phyloP scores from a whole-genome alignment of 2,888 invertebrate genomes.

The Fabriciana adippe region DNA sequence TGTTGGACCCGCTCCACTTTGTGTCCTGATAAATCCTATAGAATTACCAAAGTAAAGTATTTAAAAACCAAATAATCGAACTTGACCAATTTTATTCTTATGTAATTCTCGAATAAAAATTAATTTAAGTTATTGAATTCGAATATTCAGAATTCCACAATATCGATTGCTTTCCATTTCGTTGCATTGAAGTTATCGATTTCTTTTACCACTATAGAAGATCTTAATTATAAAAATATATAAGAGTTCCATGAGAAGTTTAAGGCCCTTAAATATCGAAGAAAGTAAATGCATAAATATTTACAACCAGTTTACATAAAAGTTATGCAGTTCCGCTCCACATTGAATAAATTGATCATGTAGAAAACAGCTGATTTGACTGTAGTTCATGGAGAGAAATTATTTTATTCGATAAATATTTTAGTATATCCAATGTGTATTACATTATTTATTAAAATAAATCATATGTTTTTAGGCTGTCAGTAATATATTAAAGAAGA shows the following conservation, averaged over 20 bases:
- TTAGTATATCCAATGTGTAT: not conserved
- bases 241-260: not conserved
- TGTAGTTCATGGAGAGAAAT: not conserved
- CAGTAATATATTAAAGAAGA: no score
- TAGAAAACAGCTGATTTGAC: slow-evolving; percentile 26
- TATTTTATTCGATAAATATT: not conserved
- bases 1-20: no score
- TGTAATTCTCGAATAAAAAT: no score
- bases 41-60: no score
- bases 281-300: slow-evolving; percentile 40
- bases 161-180: slow-evolving; percentile 15
- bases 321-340: slow-evolving; percentile 38
- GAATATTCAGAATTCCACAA: no score
- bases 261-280: slow-evolving; percentile 34
- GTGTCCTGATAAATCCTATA: no score
- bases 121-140: no score
- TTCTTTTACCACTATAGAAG: slow-evolving; percentile 24
- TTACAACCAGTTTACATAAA: slow-evolving; percentile 36
- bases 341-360: slow-evolving; percentile 15
- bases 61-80: no score
- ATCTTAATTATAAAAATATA: slow-evolving; percentile 24
- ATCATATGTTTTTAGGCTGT: no score
- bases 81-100: no score
- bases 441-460: not conserved
- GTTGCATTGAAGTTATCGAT: slow-evolving; percentile 20